These are phyloP conservation scores for Drosophila aldrichi DNA, from an alignment of 2,888 invertebrate species.

Conservation along the genomic window DNA sequence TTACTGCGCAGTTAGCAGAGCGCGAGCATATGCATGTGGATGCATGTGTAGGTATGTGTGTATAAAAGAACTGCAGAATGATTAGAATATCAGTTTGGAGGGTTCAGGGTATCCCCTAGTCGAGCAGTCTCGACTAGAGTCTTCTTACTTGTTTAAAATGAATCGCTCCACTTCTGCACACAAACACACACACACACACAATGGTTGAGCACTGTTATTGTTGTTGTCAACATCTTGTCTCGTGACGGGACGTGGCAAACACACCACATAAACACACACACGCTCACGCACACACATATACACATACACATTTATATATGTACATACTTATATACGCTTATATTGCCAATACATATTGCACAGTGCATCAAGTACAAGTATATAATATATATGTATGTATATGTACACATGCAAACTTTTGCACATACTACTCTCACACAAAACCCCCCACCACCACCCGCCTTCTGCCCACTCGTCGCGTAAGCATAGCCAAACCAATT, in stretches of 20 bases:
- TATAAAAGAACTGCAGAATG: too few species aligned
- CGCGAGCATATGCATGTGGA: too few species aligned
- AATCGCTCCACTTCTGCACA: constrained; percentile 27
- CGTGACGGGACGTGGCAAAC: constrained; percentile 32
- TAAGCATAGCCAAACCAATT: not conserved
- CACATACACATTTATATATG: not conserved
- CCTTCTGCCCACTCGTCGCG: not conserved
- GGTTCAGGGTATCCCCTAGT: too few species aligned
- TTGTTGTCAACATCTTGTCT: constrained; percentile 38
- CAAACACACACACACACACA: constrained; percentile 8
- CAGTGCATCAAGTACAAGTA: not conserved
- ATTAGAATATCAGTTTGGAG: too few species aligned
- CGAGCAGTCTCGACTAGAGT: too few species aligned
- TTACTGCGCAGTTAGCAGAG: too few species aligned
- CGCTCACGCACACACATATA: not conserved
- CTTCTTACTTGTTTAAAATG: too few species aligned
- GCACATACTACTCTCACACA: constrained; percentile 18
- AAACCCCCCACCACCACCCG: too few species aligned
- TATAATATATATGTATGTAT: not conserved
- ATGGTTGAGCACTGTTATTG: constrained; percentile 1
- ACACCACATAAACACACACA: constrained; percentile 7
- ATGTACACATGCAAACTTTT: constrained; percentile 16
- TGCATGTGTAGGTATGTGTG: too few species aligned
- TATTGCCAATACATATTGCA: not conserved
- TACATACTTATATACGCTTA: too few species aligned